Base-by-base conservation (phyloP, 2,113 vertebrate genomes). In the Brachyhypopomus gauderio region DNA sequence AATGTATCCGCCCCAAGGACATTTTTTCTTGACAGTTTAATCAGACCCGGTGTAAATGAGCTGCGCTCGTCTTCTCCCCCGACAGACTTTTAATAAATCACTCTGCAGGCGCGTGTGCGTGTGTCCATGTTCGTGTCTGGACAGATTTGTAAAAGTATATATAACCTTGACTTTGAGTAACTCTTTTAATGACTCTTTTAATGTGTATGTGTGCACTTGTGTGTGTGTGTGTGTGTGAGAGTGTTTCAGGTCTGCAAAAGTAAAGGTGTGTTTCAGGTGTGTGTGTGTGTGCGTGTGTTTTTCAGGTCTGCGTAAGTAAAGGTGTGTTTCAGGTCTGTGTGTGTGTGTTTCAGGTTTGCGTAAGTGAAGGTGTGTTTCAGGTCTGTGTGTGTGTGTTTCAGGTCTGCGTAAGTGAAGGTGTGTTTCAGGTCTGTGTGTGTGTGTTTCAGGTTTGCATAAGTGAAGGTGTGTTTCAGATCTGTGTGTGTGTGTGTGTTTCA, bases 271-370 rank as follows among this genome's bases (percentile, higher is more conserved):
- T n/a, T n/a, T n/a, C n/a, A n/a, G n/a, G n/a, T n/a, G n/a, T n/a
- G 30, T 30, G 30, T 30, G 30, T 30, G 30, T 30, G 30, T 30
- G 30, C 3, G 30, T 30, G 30, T 30, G 30, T 30, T 59, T 75
- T 86, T 25, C 87, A 94, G 93, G 93, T 93, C 92, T 93, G 89
- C 93, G 90, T 93, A 94, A 93, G 89, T 94, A 91, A 86, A 77
- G 75, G 75, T 22, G 19, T 22, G 69, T 88, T 59, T 77, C n/a
- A n/a, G n/a, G 73, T 30, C 55, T 78, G 9, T 30, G 11, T 22
- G 27, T 82, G 30, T 82, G 72, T 83, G 72, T 75, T 86, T 25
- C 87, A 94, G 93, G 93, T 93, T 92, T 93, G 89, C 93, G 90
- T 93, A 94, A 93, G 89, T 94, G 91, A 86, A 77, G 75, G 75